Conservation (phyloP, 64 coral and sea anemone species). For the Actinia equina region DNA sequence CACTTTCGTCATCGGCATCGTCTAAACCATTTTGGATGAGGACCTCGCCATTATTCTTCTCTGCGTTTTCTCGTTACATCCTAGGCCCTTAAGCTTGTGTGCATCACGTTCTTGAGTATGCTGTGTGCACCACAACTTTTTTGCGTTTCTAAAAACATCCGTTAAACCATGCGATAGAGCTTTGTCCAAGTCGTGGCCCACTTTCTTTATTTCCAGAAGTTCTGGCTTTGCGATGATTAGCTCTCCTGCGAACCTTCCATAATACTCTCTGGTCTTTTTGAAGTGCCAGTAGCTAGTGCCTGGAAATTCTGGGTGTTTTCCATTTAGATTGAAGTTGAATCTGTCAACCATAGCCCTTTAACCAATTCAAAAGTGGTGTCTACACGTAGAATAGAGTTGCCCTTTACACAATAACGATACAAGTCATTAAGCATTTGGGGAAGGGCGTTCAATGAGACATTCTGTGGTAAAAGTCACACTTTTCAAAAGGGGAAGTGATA, state of each 20-base stretch:
- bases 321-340: conserved; percentile 21
- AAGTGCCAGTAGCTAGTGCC: conserved; percentile 59
- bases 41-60: conserved; percentile 36
- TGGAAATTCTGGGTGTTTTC: conserved; percentile 62
- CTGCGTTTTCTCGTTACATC: conserved; percentile 45
- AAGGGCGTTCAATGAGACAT: background rate
- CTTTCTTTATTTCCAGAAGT: conserved; percentile 37
- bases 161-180: conserved; percentile 41
- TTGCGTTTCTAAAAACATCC: conserved; percentile 31
- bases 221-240: conserved; percentile 30
- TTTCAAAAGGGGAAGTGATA: background rate
- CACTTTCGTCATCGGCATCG: conserved; percentile 44
- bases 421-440: conserved; percentile 10
- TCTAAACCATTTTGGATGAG: conserved; percentile 37
- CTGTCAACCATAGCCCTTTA: conserved; percentile 46
- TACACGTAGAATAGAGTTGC: conserved; percentile 20
- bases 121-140: conserved; percentile 47
- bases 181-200: conserved; percentile 45
- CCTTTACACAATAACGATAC: conserved; percentile 28
- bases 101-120: conserved; percentile 53
- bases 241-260: conserved; percentile 62
- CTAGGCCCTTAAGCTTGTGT: conserved; percentile 38
- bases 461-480: conserved; percentile 35
- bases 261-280: background rate
- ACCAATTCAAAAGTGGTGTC: conserved; percentile 59